Evolutionary conservation across 2,888 invertebrate genomes (phyloP), one percentile per base, ranked within the genome.

Genomic region (Neuroscelio doddi): DNA sequence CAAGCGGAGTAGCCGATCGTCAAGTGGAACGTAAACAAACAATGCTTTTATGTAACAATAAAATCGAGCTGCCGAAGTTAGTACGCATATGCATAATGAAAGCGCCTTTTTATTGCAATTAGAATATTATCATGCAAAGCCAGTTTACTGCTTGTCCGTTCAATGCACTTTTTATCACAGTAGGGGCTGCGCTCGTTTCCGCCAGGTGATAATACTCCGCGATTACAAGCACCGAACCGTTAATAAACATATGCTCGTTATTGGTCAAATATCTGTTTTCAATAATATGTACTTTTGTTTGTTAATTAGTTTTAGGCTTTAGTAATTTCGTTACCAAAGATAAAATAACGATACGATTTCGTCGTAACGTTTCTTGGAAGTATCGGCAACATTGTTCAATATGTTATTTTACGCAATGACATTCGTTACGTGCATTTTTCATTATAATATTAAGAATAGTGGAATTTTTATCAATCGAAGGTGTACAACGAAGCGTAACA

Each of bases 231-330:
- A 26, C 52, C 52, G 45, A 34, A 56, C 52, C 62, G 61, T 55
- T 44, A 51, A 51, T 55, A 51, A 53, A 63, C 39, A 45, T 21
- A 29, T 29, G 59, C 45, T 56, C 39, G 57, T 70, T 70, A 69
- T 64, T 65, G 58, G 41, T 62, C 62, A 50, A 67, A 64, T 74
- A 70, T 66, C 68, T 63, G 72, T 71, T 76, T 68, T 64, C 70
- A 70, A 76, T 74, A 73, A 76, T 75, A 74, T 71, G 12, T 32
- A 5, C 21, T 21, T 21, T 21, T n/a, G n/a, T n/a, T n/a, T n/a
- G n/a, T n/a, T n/a, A n/a, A n/a, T n/a, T n/a, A n/a, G n/a, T n/a
- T n/a, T n/a, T n/a, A n/a, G n/a, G n/a, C n/a, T n/a, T n/a, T n/a
- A n/a, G n/a, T n/a, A n/a, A n/a, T n/a, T n/a, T n/a, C n/a, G n/a